Conservation (phyloP, 2,797 vertebrate species). For the Pipistrellus nathusii region DNA sequence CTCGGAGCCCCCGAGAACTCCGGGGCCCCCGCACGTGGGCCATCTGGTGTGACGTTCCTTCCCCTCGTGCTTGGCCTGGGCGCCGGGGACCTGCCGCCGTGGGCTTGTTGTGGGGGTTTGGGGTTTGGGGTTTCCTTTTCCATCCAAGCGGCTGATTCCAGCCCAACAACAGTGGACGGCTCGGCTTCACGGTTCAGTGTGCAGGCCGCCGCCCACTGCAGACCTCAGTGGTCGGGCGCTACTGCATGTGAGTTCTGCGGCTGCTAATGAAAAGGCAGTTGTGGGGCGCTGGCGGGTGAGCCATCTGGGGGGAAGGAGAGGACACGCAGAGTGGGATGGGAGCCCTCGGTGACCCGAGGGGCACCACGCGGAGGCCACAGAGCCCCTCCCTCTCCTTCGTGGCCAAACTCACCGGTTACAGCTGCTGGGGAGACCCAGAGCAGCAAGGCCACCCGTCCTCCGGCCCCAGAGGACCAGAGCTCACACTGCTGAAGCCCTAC, state of each 20-base stretch:
- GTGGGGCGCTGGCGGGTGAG: neutral
- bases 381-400: neutral
- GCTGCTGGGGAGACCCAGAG: neutral
- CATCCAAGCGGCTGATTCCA: neutral
- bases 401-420: neutral
- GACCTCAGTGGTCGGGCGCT: slow-evolving; percentile 51
- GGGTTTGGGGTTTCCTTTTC: neutral
- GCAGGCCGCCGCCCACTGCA: neutral
- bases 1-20: neutral
- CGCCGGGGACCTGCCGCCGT: neutral
- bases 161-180: neutral
- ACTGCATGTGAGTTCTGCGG: slow-evolving; percentile 46
- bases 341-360: neutral
- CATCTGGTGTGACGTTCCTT: neutral
- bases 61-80: neutral
- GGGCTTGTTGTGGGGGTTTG: neutral
- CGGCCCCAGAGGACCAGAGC: neutral
- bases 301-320: neutral
- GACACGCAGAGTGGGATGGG: accelerated
- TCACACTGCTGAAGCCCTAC: neutral
- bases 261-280: slow-evolving; percentile 52
- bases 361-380: neutral
- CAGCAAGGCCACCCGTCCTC: neutral
- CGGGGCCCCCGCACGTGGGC: neutral
- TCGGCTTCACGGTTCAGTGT: neutral